Evolutionary conservation across 2,888 invertebrate species (phyloP).

Genomic region (Caenorhabditis zanzibari): DNA sequence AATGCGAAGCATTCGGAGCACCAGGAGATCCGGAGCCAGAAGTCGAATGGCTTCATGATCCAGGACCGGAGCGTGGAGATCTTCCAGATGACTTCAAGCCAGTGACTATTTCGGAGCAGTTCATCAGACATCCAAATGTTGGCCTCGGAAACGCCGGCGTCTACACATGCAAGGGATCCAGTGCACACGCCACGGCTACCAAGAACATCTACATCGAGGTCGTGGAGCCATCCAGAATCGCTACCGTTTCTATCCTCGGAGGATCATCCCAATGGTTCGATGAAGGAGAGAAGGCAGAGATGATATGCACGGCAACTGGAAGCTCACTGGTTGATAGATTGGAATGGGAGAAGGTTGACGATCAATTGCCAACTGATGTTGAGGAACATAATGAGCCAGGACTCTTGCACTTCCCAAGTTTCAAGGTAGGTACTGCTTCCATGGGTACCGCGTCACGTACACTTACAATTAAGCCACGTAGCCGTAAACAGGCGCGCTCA

Average conservation of each 20-base stretch:
- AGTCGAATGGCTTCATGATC: slow-evolving; percentile 81
- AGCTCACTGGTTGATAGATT: slow-evolving; percentile 78
- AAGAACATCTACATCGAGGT: slow-evolving; percentile 83
- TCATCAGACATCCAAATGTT: slow-evolving; percentile 81
- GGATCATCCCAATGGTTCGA: slow-evolving; percentile 81
- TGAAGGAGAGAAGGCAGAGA: slow-evolving; percentile 77
- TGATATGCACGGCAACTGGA: slow-evolving; percentile 82
- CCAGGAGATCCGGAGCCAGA: slow-evolving; percentile 82
- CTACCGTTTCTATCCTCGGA: slow-evolving; percentile 82
- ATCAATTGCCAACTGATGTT: slow-evolving; percentile 80
- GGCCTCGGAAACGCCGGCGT: slow-evolving; percentile 82
- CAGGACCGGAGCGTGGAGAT: slow-evolving; percentile 82
- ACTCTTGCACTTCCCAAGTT: slow-evolving; percentile 81
- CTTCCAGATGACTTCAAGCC: slow-evolving; percentile 83
- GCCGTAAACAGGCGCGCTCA: no score
- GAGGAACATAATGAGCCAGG: slow-evolving; percentile 83
- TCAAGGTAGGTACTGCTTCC: slow-evolving; percentile 76
- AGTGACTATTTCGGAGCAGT: slow-evolving; percentile 83
- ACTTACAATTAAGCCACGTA: no score
- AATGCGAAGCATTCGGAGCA: slow-evolving; percentile 81
- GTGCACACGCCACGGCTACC: slow-evolving; percentile 82
- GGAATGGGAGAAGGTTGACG: slow-evolving; percentile 80
- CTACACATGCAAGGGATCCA: slow-evolving; percentile 85
- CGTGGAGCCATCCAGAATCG: slow-evolving; percentile 80
- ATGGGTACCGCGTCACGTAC: no score